These are phyloP conservation scores for Unio delphinus DNA, from an alignment of 2,888 invertebrate species.

Conservation along the genomic window DNA sequence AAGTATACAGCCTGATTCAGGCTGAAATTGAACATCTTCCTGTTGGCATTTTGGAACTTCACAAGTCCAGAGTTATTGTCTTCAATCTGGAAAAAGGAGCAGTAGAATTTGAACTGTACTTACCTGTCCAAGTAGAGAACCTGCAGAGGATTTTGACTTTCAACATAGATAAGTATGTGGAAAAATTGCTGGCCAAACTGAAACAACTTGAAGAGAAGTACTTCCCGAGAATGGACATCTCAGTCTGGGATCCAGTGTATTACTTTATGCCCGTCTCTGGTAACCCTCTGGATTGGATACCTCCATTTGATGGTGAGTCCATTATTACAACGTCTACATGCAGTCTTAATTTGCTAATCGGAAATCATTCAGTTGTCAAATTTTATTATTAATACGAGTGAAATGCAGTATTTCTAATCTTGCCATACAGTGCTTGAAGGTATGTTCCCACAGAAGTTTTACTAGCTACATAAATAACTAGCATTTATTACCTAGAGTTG, in stretches of 20 bases:
- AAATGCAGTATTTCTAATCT: too few species aligned
- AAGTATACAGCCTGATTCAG: conserved; percentile 34
- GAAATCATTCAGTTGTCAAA: too few species aligned
- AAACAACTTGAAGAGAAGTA: conserved; percentile 9
- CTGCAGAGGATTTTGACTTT: too few species aligned
- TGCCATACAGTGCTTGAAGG: too few species aligned
- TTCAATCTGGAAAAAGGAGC: conserved; percentile 64
- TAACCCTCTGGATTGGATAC: conserved; percentile 78
- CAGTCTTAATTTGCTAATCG: too few species aligned
- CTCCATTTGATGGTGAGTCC: conserved; percentile 73
- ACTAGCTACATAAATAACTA: too few species aligned
- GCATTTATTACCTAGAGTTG: too few species aligned
- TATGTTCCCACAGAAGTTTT: too few species aligned
- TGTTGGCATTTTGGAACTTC: conserved; percentile 50
- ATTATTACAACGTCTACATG: too few species aligned
- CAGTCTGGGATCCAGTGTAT: conserved; percentile 85
- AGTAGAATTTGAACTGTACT: conserved; percentile 58
- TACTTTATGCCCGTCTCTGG: conserved; percentile 80
- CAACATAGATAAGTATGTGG: too few species aligned
- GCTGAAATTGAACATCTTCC: conserved; percentile 42
- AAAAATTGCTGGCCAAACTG: too few species aligned
- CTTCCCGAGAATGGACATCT: conserved; percentile 31
- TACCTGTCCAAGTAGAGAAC: too few species aligned
- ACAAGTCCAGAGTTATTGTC: conserved; percentile 56
- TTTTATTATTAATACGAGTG: neutral